These are phyloP conservation scores for Norana najaformis DNA, from an alignment of 2,888 invertebrate genomes.

Conservation along the genomic window DNA sequence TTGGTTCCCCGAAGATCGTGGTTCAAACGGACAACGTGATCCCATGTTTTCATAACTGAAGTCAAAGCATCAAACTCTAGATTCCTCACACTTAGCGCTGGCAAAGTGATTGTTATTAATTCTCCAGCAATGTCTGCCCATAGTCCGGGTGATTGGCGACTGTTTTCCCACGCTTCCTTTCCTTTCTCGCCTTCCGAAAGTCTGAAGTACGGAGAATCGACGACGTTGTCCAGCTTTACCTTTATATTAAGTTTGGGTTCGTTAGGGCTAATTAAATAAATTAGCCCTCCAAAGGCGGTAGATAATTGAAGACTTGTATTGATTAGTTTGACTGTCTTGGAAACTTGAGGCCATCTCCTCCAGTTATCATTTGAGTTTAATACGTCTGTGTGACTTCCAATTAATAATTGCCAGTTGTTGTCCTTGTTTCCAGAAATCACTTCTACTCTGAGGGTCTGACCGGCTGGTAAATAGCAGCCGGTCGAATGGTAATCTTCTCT, in stretches of 20 bases:
- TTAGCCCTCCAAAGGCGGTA: slow-evolving; percentile 37
- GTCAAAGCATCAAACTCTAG: slow-evolving; percentile 34
- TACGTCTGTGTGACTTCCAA: slow-evolving; percentile 44
- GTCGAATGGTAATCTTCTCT: slow-evolving; percentile 39
- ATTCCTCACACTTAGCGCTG: slow-evolving; percentile 40
- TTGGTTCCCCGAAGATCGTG: slow-evolving; percentile 42
- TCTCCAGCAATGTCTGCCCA: slow-evolving; percentile 46
- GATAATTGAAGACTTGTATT: not conserved
- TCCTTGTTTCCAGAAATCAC: slow-evolving; percentile 32
- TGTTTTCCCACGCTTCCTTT: slow-evolving; percentile 33
- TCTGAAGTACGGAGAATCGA: slow-evolving; percentile 38
- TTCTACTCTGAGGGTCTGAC: not conserved
- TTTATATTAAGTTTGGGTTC: not conserved
- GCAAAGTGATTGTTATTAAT: slow-evolving; percentile 42
- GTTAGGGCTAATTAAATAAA: slow-evolving; percentile 36
- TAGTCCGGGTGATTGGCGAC: slow-evolving; percentile 33
- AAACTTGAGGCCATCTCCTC: slow-evolving; percentile 40
- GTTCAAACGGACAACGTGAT: slow-evolving; percentile 41
- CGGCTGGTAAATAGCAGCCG: slow-evolving; percentile 40
- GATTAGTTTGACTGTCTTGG: not conserved
- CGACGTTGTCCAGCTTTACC: slow-evolving; percentile 35
- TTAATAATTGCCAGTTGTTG: slow-evolving; percentile 40
- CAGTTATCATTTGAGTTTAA: not conserved
- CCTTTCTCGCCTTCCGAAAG: slow-evolving; percentile 10
- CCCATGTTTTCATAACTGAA: slow-evolving; percentile 42